phyloP scores from a whole-genome alignment of 2,797 vertebrate species.

The Antrozous pallidus region DNA sequence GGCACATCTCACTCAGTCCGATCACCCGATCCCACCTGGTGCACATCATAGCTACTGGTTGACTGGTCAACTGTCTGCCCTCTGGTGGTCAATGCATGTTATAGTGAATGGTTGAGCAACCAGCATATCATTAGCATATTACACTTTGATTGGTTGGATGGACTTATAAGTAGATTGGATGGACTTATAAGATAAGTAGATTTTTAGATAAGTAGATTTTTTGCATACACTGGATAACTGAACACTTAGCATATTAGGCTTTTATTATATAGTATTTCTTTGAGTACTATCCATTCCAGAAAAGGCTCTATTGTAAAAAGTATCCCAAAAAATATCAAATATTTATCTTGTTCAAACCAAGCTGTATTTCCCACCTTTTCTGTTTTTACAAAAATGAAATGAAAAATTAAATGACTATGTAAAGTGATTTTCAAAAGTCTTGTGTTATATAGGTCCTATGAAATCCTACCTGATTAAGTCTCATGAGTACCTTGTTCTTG shows the following conservation, averaged over 20 bases:
- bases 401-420: slow-evolving; percentile 18
- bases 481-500: background rate
- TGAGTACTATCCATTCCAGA: background rate
- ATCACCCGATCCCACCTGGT: no score
- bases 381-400: slow-evolving; percentile 17
- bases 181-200: no score
- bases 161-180: no score
- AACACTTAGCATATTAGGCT: no score
- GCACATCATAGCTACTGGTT: no score
- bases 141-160: no score
- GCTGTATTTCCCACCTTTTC: background rate
- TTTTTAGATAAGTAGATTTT: no score
- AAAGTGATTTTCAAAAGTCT: slow-evolving; percentile 2
- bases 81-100: no score
- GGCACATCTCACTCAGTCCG: no score
- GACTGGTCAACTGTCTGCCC: no score
- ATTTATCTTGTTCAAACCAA: background rate
- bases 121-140: no score
- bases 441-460: background rate
- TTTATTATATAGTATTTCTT: background rate
- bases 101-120: no score
- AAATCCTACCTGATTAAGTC: background rate
- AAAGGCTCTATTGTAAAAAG: background rate
- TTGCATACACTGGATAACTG: fast-evolving
- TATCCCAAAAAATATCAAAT: background rate